phyloP scores from a whole-genome alignment of 2,797 vertebrate genomes.

The Chrosomus eos region DNA sequence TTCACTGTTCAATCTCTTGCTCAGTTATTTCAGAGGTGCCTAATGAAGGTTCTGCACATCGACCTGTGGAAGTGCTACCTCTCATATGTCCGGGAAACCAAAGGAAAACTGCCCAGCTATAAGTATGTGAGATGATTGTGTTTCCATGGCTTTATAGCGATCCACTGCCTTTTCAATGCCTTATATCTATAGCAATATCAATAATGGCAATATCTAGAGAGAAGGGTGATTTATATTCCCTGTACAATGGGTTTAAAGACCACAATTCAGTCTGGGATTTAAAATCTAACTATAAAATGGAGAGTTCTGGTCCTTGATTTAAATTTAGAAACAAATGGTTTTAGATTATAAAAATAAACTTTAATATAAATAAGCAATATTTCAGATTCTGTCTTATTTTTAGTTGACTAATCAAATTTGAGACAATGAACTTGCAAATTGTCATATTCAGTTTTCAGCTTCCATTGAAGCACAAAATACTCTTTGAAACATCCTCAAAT shows the following conservation, averaged over 20 bases:
- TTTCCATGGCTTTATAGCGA: not conserved
- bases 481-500: not conserved
- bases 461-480: not conserved
- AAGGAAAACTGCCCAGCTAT: slow-evolving; percentile 99
- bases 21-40: slow-evolving; percentile 98
- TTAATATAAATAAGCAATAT: not conserved
- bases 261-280: not conserved
- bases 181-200: too few relatives aligned
- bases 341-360: not conserved
- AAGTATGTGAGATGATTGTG: slow-evolving; percentile 84
- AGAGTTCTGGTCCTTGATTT: not conserved
- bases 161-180: not conserved
- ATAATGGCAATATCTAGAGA: not conserved
- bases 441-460: not conserved
- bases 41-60: slow-evolving; percentile 99
- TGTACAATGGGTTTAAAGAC: too few relatives aligned
- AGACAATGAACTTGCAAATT: not conserved
- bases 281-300: not conserved
- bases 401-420: not conserved
- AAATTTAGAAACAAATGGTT: not conserved
- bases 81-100: slow-evolving; percentile 98
- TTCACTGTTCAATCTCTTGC: slow-evolving; percentile 16
- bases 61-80: slow-evolving; percentile 99
- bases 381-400: not conserved
- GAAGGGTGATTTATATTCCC: too few relatives aligned